Evolutionary conservation across 2,113 vertebrate species (phyloP).

Genomic region (Sterna hirundo): DNA sequence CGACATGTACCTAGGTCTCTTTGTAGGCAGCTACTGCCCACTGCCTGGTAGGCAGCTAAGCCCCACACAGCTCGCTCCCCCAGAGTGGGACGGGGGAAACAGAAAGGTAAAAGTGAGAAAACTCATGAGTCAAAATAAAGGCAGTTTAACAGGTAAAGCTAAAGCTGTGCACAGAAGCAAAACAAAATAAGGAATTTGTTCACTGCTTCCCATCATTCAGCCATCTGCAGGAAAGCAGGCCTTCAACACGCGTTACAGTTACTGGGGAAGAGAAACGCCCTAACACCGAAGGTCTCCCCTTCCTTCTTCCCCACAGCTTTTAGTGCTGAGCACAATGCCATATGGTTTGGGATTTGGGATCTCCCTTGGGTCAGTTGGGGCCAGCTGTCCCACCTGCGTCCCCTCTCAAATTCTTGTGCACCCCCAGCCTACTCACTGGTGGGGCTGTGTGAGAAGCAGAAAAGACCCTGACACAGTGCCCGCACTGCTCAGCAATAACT

Average conservation of each 20-base stretch:
- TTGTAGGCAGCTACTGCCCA: background rate
- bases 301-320: background rate
- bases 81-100: accelerated
- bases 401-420: background rate
- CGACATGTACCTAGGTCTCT: accelerated
- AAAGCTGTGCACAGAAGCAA: accelerated
- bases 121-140: background rate
- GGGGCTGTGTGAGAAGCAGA: background rate
- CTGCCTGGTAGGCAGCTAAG: background rate
- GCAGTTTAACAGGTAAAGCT: background rate
- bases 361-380: background rate
- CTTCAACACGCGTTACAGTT: accelerated
- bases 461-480: background rate
- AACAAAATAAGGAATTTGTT: background rate
- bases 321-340: background rate
- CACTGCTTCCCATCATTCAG: background rate
- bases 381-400: background rate
- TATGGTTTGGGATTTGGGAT: background rate
- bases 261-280: background rate
- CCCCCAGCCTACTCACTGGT: background rate
- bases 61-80: background rate
- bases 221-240: background rate
- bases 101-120: background rate
- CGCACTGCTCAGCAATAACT: background rate
- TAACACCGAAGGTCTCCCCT: background rate